Conservation (phyloP, 2,888 invertebrate species). For the Tenthredo mesomela region DNA sequence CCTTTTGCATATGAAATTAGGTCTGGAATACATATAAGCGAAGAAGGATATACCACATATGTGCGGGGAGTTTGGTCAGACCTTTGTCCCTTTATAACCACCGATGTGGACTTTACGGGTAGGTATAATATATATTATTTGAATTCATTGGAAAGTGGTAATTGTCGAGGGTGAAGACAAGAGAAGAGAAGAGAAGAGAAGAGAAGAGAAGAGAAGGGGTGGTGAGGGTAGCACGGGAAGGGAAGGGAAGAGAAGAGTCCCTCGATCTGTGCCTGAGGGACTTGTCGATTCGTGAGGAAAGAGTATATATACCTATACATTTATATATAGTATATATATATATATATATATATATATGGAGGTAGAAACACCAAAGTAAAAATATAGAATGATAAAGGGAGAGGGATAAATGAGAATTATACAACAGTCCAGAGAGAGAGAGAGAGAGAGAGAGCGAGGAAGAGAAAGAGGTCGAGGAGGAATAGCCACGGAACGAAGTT, state of each 20-base stretch:
- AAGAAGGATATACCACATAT: neutral
- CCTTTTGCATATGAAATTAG: neutral
- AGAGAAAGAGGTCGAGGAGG: conserved; percentile 23
- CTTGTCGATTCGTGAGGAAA: neutral
- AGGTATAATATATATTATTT: conserved; percentile 1
- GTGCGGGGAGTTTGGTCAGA: neutral
- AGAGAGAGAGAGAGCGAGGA: neutral
- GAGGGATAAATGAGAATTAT: conserved; percentile 1
- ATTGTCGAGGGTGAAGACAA: conserved; percentile 25
- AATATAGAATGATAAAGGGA: neutral
- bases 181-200: neutral
- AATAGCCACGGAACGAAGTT: conserved; percentile 39
- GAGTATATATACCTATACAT: neutral
- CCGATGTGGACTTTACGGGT: neutral
- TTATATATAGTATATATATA: neutral
- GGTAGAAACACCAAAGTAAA: neutral
- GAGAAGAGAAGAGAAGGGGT: neutral
- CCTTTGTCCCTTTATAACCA: neutral
- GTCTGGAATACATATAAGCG: conserved; percentile 3
- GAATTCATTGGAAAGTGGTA: conserved; percentile 35
- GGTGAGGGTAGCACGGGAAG: too few relatives aligned
- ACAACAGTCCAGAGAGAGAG: neutral
- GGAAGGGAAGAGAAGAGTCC: neutral
- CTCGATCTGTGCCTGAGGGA: conserved; percentile 28
- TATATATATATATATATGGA: neutral